Evolutionary conservation across 64 coral and sea anemone species (phyloP), one percentile per base, ranked within the genome.

Genomic region (Stylophora pistillata): DNA sequence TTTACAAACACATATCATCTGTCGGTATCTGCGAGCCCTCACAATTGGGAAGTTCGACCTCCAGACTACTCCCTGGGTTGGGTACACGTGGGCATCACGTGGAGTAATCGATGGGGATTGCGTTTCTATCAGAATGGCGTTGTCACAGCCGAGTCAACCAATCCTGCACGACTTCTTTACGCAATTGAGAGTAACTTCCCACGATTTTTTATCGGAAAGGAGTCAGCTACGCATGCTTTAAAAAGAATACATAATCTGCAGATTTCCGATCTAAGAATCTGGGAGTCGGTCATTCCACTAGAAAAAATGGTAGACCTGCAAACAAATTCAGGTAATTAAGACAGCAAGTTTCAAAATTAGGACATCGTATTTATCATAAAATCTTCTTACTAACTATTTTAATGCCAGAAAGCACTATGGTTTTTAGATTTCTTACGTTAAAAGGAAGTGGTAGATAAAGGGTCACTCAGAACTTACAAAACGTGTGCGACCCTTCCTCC

Each of bases 101-200:
- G 76, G 76, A 78, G 76, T 78, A 28, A 78, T 52, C 76, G 56
- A 17, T 56, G 76, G 76, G 76, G 76, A 30, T 53, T 78, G 34
- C 76, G 76, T n/a, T 56, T 78, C 9, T 78, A 78, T 57, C 76
- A 9, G 13, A 56, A 78, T 78, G 76, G 76, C 15, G n/a, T 57
- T 10, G 53, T 78, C 11, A 12, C 53, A 26, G 76, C 52, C 14
- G 76, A 78, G 25, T 11, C 53, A 56, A 57, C 76, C 16, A 78
- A 25, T 10, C 76, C 76, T 28, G 54, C 21, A 15, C 27, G 18
- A 15, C 76, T 55, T 13, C 76, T 25, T 28, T 56, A 56, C 37
- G 2, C 41, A 13, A 28, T 5, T 78, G 11, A 53, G 12, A 54
- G 56, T 57, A 56, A 13, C 55, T 25, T 30, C 0, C n/a, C 52